Evolutionary conservation across 2,888 invertebrate genomes (phyloP).

Genomic region (Drosophila fungiperda): DNA sequence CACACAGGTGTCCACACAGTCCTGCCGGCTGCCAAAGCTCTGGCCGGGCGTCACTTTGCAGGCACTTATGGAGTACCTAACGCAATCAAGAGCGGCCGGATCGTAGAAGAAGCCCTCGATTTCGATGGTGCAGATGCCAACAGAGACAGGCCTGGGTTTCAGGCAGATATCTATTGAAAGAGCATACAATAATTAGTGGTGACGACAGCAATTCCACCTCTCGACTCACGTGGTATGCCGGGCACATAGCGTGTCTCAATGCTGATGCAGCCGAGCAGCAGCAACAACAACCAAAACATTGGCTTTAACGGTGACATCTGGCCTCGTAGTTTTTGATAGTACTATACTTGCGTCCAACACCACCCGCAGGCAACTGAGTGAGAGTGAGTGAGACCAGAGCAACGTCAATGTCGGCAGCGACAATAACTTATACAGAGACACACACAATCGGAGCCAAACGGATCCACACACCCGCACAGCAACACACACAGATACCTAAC

Average conservation of each 20-base stretch:
- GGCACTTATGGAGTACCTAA: constrained; percentile 79
- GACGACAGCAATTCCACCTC: too few species aligned
- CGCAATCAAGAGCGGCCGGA: constrained; percentile 74
- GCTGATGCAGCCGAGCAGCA: constrained; percentile 16
- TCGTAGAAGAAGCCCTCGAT: constrained; percentile 83
- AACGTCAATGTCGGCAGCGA: constrained; percentile 27
- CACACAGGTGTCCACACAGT: constrained; percentile 81
- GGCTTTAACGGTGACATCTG: constrained; percentile 41
- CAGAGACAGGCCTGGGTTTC: constrained; percentile 80
- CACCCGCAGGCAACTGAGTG: constrained; percentile 47
- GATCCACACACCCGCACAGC: constrained; percentile 7
- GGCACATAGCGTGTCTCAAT: constrained; percentile 37
- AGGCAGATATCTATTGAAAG: constrained; percentile 74
- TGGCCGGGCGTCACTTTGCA: constrained; percentile 81
- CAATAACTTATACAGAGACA: constrained; percentile 14
- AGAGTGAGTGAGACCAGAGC: constrained; percentile 28
- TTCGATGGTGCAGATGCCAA: constrained; percentile 82
- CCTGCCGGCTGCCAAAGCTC: constrained; percentile 81
- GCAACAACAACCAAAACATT: constrained; percentile 29
- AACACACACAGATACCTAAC: neutral
- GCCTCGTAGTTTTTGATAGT: constrained; percentile 11
- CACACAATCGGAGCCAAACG: neutral
- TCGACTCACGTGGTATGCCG: constrained; percentile 58
- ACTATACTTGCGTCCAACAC: constrained; percentile 14
- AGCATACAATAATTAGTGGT: neutral